Percentiles rank a stretch among this genome's conserved stretches.
phyloP scores from a whole-genome alignment of 2,113 vertebrate species.

The Sapajus apella region DNA sequence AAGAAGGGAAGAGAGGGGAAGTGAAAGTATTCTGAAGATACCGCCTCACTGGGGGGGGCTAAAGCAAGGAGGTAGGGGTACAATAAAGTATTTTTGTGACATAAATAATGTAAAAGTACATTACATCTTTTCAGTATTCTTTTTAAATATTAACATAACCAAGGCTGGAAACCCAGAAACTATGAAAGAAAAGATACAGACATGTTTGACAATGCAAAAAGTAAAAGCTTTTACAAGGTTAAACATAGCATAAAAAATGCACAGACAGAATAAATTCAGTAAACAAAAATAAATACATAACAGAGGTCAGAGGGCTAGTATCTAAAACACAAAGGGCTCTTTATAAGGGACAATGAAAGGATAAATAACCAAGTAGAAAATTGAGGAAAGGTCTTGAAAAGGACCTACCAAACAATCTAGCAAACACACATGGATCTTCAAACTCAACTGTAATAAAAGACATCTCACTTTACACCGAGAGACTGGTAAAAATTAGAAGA shows the following conservation, averaged over 20 bases:
- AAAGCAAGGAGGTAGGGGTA: not conserved
- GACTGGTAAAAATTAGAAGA: not conserved
- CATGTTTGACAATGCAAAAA: not conserved
- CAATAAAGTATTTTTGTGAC: not conserved
- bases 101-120: not conserved
- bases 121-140: not conserved
- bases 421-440: not conserved
- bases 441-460: not conserved
- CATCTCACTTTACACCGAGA: not conserved
- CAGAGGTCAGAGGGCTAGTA: not conserved
- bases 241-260: not conserved
- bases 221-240: not conserved
- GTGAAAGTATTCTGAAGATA: not conserved
- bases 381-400: not conserved
- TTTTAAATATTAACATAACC: not conserved
- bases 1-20: not conserved
- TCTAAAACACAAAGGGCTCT: not conserved
- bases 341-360: not conserved
- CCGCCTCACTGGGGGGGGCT: not conserved
- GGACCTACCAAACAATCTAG: not conserved
- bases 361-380: not conserved
- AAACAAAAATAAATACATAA: not conserved
- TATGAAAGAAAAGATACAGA: not conserved
- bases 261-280: not conserved
- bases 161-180: not conserved